Evolutionary conservation across 2,797 vertebrate species (phyloP).

Genomic region (Emys orbicularis): DNA sequence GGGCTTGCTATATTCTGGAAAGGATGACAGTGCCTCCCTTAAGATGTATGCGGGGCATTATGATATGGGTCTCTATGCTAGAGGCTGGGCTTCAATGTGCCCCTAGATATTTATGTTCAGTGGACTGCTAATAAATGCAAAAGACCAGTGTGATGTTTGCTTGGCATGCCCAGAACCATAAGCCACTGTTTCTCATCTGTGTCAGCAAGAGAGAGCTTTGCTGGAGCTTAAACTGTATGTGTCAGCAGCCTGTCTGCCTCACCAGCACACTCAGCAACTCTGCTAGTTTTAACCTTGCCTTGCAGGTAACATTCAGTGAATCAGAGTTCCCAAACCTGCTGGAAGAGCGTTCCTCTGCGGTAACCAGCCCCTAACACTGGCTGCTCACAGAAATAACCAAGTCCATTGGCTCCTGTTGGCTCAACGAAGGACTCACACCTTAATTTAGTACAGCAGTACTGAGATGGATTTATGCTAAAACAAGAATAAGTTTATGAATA

Average conservation of each 20-base stretch:
- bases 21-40: neutral
- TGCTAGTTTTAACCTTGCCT: too few species aligned
- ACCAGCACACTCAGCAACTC: neutral
- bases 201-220: neutral
- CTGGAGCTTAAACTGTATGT: neutral
- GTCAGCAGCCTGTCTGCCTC: too few species aligned
- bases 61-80: neutral
- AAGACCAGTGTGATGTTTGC: too few species aligned
- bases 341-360: too few species aligned
- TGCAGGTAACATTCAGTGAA: neutral
- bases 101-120: too few species aligned
- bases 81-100: neutral
- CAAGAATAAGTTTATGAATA: neutral
- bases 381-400: neutral
- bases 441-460: too few species aligned
- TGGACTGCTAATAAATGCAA: too few species aligned
- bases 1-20: constrained; percentile 30
- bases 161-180: too few species aligned
- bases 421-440: too few species aligned
- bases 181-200: too few species aligned
- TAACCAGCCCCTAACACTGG: neutral
- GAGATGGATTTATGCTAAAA: neutral
- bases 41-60: neutral
- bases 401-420: too few species aligned
- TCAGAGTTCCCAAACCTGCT: neutral